Conservation (phyloP, 35 echinoderm and acorn worm genomes). For the Strongylocentrotus purpuratus region DNA sequence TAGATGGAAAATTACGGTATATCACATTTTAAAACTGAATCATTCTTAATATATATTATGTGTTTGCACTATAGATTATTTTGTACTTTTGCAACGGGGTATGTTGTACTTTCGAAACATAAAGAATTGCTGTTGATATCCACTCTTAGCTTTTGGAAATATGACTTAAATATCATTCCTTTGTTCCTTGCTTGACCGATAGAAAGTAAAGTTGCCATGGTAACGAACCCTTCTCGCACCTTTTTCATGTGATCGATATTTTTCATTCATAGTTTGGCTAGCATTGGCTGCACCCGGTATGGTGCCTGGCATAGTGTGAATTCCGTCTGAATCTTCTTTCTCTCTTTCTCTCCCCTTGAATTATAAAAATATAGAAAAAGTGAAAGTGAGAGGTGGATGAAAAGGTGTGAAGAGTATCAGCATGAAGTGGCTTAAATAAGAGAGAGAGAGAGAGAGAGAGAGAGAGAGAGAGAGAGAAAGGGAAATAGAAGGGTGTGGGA, state of each 20-base stretch:
- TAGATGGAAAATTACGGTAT: no score
- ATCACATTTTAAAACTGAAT: no score
- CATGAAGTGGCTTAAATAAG: not conserved
- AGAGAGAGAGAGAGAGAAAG: no score
- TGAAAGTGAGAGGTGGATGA: not conserved
- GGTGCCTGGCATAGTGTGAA: not conserved
- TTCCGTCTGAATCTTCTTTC: not conserved
- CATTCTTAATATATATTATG: no score
- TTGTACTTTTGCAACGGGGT: not conserved
- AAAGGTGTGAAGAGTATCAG: not conserved
- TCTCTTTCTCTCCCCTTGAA: not conserved
- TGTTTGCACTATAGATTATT: no score
- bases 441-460: no score
- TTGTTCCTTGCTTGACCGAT: not conserved
- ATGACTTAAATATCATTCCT: not conserved
- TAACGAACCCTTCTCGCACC: not conserved
- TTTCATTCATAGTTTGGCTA: not conserved
- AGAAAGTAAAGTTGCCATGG: not conserved
- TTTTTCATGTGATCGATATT: conserved; percentile 7
- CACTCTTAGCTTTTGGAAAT: not conserved
- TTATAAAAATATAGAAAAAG: not conserved
- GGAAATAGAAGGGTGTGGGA: not conserved
- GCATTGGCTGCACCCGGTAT: not conserved
- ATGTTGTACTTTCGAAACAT: not conserved
- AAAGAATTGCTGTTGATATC: not conserved